Percentiles rank a stretch among this genome's conserved stretches.
These are phyloP conservation scores for Bubo blakistoni DNA, from an alignment of 2,113 vertebrate species.

Conservation along the genomic window DNA sequence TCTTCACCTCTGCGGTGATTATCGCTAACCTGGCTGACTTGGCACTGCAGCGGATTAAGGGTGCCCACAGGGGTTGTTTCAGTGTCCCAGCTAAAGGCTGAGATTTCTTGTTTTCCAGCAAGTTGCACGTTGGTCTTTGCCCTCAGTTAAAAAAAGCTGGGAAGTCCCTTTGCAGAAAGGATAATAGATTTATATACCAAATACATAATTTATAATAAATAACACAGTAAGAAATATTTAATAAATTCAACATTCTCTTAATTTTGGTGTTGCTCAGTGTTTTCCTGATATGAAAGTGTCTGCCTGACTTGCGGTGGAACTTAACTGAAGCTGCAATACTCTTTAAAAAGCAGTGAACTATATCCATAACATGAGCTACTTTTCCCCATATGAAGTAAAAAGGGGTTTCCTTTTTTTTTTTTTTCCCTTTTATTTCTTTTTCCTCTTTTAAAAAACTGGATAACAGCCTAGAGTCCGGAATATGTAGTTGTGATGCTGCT, in stretches of 20 bases:
- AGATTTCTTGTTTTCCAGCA: background rate
- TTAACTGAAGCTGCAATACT: background rate
- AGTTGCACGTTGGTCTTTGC: background rate
- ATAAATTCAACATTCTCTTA: background rate
- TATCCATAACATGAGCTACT: background rate
- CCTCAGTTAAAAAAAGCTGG: background rate
- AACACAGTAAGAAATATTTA: background rate
- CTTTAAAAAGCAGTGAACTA: background rate
- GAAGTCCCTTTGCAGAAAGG: background rate
- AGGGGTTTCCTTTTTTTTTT: background rate
- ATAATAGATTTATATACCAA: background rate
- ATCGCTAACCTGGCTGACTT: background rate
- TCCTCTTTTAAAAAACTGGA: background rate
- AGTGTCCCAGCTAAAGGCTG: background rate
- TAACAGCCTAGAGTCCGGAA: background rate
- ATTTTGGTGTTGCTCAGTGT: background rate
- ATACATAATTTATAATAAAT: background rate
- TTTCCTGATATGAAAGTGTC: background rate
- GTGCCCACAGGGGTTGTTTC: background rate
- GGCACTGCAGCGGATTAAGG: background rate
- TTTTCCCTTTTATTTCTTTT: background rate
- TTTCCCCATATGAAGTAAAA: background rate
- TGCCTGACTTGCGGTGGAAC: background rate
- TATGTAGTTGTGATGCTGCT: background rate
- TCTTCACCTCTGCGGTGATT: background rate